A percentile compares a stretch with the other conserved stretches of the same genome.
These are phyloP conservation scores for Papilio machaon DNA, from an alignment of 1,140 invertebrate genomes.

Conservation along the genomic window DNA sequence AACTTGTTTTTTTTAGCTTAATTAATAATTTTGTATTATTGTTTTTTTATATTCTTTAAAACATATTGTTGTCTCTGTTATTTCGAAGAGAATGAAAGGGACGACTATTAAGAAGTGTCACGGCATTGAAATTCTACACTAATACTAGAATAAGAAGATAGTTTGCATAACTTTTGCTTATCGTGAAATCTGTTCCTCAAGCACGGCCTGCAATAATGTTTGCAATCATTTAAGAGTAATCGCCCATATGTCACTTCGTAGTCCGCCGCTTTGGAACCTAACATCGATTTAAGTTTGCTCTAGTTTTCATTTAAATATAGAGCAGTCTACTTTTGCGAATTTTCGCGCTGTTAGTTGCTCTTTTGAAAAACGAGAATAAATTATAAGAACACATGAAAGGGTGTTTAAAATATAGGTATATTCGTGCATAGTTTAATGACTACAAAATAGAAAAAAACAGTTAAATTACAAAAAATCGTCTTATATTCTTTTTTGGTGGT, in stretches of 20 bases:
- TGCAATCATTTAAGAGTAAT: slow-evolving; percentile 28
- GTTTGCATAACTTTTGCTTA: background rate
- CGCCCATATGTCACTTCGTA: slow-evolving; percentile 28
- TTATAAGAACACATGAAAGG: background rate
- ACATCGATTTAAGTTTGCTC: slow-evolving; percentile 16
- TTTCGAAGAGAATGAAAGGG: no score
- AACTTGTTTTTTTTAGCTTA: no score
- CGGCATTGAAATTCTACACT: no score
- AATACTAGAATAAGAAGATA: background rate
- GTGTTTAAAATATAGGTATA: background rate
- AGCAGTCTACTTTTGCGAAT: background rate
- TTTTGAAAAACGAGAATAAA: background rate
- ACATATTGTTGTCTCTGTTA: no score
- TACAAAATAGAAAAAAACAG: no score
- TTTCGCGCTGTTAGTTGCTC: slow-evolving; percentile 8
- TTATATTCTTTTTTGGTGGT: no score
- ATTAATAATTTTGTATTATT: no score
- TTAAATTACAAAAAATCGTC: no score
- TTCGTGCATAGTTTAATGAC: background rate
- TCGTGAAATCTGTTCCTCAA: slow-evolving; percentile 4
- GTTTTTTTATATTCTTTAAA: no score
- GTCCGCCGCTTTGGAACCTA: slow-evolving; percentile 15
- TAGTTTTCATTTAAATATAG: slow-evolving; percentile 19
- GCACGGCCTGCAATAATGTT: slow-evolving; percentile 7
- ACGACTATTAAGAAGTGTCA: no score